phyloP scores from a whole-genome alignment of 2,113 vertebrate species.

The Leuciscus idus region DNA sequence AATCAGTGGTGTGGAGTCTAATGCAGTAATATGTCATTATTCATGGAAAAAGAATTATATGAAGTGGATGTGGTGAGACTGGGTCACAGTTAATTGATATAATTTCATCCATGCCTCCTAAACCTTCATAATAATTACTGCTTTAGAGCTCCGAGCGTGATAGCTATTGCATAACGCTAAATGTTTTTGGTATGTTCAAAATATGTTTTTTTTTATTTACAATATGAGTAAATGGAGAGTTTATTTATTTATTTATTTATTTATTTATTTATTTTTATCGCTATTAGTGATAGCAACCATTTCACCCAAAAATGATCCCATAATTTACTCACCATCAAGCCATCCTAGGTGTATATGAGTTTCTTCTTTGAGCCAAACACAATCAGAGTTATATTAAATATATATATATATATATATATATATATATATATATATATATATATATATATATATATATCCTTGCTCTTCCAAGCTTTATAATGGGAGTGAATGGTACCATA shows the following conservation, averaged over 20 bases:
- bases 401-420: no score
- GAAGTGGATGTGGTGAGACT: neutral
- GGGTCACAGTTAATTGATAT: constrained; percentile 6
- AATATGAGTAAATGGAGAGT: neutral
- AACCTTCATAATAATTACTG: neutral
- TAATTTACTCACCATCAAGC: no score
- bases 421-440: no score
- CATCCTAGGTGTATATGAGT: no score
- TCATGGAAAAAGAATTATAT: neutral
- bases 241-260: neutral
- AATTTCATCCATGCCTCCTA: neutral
- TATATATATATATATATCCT: no score
- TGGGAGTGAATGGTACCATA: no score
- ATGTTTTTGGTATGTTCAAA: constrained; percentile 11
- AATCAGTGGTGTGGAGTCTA: neutral
- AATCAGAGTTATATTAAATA: no score
- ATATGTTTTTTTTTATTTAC: neutral
- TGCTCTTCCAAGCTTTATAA: no score
- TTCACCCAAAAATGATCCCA: no score
- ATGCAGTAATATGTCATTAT: neutral
- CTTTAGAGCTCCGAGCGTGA: neutral
- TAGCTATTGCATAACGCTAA: neutral
- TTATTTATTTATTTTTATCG: no score
- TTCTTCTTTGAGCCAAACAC: no score
- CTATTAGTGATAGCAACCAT: neutral